Evolutionary conservation across 2,888 invertebrate species (phyloP).

Genomic region (Caenorhabditis auriculariae): DNA sequence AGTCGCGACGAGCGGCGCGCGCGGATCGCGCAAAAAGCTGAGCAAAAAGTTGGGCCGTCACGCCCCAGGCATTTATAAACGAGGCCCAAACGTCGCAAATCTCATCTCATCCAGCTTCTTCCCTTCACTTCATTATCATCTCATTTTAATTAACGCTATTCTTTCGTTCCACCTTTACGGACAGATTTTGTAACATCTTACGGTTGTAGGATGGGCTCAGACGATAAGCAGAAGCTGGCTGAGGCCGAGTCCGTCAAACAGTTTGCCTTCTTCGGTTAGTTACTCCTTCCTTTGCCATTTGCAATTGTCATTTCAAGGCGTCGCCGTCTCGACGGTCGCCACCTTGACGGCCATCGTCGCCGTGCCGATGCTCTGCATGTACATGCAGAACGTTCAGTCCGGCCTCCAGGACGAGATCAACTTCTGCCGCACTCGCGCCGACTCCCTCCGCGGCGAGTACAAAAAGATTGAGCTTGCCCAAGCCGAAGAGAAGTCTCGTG

Average conservation of each 20-base stretch:
- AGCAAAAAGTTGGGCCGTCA: too few relatives aligned
- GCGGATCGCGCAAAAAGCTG: too few relatives aligned
- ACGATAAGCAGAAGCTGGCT: constrained; percentile 44
- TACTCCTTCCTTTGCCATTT: neutral
- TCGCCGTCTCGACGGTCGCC: constrained; percentile 42
- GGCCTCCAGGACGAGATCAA: constrained; percentile 55
- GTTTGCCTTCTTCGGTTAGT: constrained; percentile 58
- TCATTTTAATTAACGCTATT: too few relatives aligned
- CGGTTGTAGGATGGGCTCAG: constrained; percentile 34
- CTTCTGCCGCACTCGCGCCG: constrained; percentile 49
- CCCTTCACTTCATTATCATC: too few relatives aligned
- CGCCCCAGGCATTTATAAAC: too few relatives aligned
- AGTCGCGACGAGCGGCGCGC: too few relatives aligned
- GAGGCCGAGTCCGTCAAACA: constrained; percentile 58
- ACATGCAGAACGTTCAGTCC: constrained; percentile 54
- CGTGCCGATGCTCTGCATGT: constrained; percentile 46
- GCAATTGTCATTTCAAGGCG: constrained; percentile 11
- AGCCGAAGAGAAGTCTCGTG: constrained; percentile 29
- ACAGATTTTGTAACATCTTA: too few relatives aligned
- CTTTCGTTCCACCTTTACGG: too few relatives aligned
- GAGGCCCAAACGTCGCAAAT: too few relatives aligned
- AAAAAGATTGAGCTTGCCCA: constrained; percentile 38
- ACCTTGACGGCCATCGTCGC: constrained; percentile 44
- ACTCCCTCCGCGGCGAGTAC: constrained; percentile 48
- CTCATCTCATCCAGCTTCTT: too few relatives aligned